A percentile compares a stretch with the other conserved stretches of the same genome.
phyloP scores from a whole-genome alignment of 2,888 invertebrate genomes.

The Acrobasis repandana region DNA sequence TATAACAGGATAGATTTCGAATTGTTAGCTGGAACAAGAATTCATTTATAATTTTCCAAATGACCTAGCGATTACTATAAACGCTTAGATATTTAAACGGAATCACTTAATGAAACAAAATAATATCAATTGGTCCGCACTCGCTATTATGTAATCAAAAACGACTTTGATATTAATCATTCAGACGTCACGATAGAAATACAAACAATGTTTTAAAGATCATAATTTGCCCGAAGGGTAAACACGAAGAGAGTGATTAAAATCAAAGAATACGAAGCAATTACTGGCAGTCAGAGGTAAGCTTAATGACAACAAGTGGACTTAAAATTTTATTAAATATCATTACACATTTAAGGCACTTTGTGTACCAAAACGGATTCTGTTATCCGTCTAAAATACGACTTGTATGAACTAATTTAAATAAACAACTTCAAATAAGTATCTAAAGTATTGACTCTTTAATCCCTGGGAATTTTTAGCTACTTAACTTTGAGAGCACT shows the following conservation, averaged over 20 bases:
- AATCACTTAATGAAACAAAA: conserved; percentile 42
- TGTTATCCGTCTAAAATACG: not conserved
- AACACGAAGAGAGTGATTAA: conserved; percentile 49
- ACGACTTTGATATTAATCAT: conserved; percentile 62
- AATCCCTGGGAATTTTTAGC: not conserved
- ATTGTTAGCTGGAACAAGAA: not conserved
- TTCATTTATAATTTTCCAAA: conserved; percentile 10
- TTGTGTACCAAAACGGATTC: not conserved
- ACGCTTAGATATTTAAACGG: conserved; percentile 30
- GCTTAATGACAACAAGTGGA: conserved; percentile 41
- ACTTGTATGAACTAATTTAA: not conserved
- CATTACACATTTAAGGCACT: conserved; percentile 29
- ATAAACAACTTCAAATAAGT: not conserved
- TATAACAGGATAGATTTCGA: not conserved
- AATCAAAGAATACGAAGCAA: conserved; percentile 49
- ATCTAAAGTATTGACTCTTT: not conserved
- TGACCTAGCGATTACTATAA: conserved; percentile 14
- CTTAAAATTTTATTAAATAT: conserved; percentile 40
- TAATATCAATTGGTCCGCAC: conserved; percentile 40
- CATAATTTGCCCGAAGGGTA: conserved; percentile 57
- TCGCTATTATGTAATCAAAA: conserved; percentile 69
- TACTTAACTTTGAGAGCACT: conserved; percentile 26
- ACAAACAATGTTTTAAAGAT: conserved; percentile 63
- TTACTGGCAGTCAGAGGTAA: conserved; percentile 42
- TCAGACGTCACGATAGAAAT: conserved; percentile 56